Evolutionary conservation across 2,113 vertebrate species (phyloP).

Genomic region (Dendrocopos noguchii): DNA sequence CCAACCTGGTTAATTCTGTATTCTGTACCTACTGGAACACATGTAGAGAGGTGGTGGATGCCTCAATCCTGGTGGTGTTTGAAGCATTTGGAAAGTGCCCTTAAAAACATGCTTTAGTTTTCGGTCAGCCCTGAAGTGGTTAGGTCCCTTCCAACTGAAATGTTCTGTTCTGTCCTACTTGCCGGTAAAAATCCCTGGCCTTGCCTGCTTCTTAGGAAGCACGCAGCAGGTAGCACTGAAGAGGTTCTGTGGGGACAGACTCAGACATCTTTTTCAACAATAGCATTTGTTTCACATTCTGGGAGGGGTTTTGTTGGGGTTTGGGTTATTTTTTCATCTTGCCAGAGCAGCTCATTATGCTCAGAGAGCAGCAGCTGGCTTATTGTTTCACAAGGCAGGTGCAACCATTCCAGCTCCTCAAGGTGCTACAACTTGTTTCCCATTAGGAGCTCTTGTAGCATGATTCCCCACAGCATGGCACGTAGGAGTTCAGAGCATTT

Average conservation of each 20-base stretch:
- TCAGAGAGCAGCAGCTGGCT: neutral
- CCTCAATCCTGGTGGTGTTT: neutral
- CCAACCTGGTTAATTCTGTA: no score
- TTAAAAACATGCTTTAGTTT: neutral
- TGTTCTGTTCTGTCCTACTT: neutral
- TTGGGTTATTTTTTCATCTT: neutral
- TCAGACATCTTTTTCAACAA: neutral
- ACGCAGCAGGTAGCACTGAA: neutral
- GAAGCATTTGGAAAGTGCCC: neutral
- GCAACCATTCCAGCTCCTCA: neutral
- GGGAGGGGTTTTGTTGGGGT: no score
- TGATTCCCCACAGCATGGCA: neutral
- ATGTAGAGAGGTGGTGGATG: neutral
- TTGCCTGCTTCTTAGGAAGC: neutral
- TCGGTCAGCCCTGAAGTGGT: neutral
- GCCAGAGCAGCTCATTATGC: neutral
- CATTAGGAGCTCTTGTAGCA: neutral
- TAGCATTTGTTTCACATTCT: neutral
- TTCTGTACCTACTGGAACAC: neutral
- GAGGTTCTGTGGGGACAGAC: neutral
- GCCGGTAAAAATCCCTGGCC: neutral
- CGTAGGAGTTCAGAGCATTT: conserved; percentile 25
- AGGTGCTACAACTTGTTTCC: conserved; percentile 3
- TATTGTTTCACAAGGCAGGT: neutral
- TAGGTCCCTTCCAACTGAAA: neutral